Conservation (phyloP, 2,113 vertebrate genomes). For the Actenoides lindsayi region DNA sequence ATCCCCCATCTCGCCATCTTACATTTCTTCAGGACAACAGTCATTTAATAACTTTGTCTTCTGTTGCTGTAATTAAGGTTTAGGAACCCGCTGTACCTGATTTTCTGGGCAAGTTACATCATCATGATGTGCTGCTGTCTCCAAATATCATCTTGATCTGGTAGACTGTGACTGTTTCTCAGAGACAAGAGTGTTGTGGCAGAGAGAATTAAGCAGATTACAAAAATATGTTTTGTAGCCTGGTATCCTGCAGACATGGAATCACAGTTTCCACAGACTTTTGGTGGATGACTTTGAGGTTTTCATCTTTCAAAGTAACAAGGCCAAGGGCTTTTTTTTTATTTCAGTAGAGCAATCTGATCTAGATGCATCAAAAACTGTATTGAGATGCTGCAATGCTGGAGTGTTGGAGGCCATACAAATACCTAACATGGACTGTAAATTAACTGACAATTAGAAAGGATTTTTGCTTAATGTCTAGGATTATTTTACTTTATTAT, state of each 20-base stretch:
- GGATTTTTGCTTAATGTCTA: not conserved
- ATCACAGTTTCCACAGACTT: not conserved
- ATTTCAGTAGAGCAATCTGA: not conserved
- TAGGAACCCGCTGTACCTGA: not conserved
- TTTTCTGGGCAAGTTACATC: not conserved
- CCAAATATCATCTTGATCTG: rapidly evolving
- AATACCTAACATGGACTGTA: not conserved
- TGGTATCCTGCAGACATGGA: not conserved
- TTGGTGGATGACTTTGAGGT: not conserved
- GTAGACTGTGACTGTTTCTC: not conserved
- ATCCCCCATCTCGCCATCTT: not conserved
- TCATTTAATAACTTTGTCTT: not conserved
- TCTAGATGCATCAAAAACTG: not conserved
- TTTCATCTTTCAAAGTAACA: not conserved
- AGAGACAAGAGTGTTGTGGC: not conserved
- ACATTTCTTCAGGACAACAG: not conserved
- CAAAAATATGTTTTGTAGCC: not conserved
- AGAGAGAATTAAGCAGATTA: not conserved
- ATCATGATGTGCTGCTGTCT: not conserved
- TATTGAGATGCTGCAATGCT: not conserved
- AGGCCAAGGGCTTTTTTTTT: not conserved
- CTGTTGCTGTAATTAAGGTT: not conserved
- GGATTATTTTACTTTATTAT: not conserved
- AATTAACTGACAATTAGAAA: not conserved
- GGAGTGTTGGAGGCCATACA: not conserved